These are phyloP conservation scores for Blastomussa wellsi DNA, from an alignment of 92 coral and sea anemone species.

Conservation along the genomic window DNA sequence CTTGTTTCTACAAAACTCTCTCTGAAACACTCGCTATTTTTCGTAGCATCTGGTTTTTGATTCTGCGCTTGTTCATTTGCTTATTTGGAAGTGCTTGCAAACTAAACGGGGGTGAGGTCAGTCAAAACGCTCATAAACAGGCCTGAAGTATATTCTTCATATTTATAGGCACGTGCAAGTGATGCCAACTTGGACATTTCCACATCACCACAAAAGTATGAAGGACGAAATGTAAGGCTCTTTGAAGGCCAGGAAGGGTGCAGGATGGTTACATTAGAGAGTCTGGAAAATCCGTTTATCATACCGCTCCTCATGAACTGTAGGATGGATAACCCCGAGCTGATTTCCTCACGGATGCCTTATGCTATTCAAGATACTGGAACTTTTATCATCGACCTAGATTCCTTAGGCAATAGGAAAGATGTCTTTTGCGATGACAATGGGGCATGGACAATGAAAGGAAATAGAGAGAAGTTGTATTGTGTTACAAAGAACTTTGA, in stretches of 20 bases:
- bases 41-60: too few relatives aligned
- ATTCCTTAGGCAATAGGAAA: constrained; percentile 41
- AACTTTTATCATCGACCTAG: constrained; percentile 36
- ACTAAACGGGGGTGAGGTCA: too few relatives aligned
- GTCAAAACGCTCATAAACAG: too few relatives aligned
- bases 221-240: constrained; percentile 26
- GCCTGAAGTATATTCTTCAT: not conserved
- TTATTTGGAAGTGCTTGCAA: too few relatives aligned
- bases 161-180: constrained; percentile 24
- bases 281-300: constrained; percentile 50
- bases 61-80: too few relatives aligned
- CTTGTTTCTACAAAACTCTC: too few relatives aligned
- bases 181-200: constrained; percentile 31
- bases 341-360: constrained; percentile 48
- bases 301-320: constrained; percentile 56
- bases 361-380: constrained; percentile 38
- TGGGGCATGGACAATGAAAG: constrained; percentile 50
- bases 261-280: constrained; percentile 33
- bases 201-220: constrained; percentile 20
- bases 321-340: constrained; percentile 41
- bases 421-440: constrained; percentile 55
- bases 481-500: constrained; percentile 35
- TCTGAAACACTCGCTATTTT: too few relatives aligned
- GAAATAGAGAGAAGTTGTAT: constrained; percentile 38
- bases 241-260: constrained; percentile 38